Evolutionary conservation across 1,140 invertebrate genomes (phyloP), one percentile per base, ranked within the genome.

Genomic region (Ylistrum balloti): DNA sequence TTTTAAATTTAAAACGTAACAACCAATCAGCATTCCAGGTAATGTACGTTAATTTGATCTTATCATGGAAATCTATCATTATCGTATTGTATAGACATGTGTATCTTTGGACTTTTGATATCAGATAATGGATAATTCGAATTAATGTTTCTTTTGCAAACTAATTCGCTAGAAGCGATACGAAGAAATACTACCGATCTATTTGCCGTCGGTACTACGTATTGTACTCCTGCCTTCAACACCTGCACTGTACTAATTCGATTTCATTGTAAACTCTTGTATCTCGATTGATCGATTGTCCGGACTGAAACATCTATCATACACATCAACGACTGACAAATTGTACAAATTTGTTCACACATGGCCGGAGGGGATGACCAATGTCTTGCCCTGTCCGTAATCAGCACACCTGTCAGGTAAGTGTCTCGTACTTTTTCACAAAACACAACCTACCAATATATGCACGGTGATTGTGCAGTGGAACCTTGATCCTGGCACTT

Each of bases 291-390:
- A 74, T 74, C 56, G 56, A 74, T 74, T 28, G 56, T 74, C 56
- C 56, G n/a, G 1, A 17, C 56, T 74, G 56, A n/a, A 28, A 28
- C 56, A 74, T 74, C 56, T 74, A 74, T 74, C 56, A 74, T 17
- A 11, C 22, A 74, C 17, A 74, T 74, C 56, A 74, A 74, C 56
- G 56, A 74, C 56, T 74, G 56, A 74, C 56, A 74, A 74, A 74
- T 74, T 74, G 56, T 74, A 74, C 56, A 74, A 74, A 74, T 74
- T 74, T 74, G 56, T 74, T 74, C 56, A 74, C 56, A 74, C 56
- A n/a, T 74, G 22, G 56, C 56, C 56, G 56, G 22, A 74, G 56
- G 56, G 56, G 56, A 74, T 74, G 56, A 74, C 56, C 56, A 74
- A 11, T 74, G 56, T 28, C 56, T n/a, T 22, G 22, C n/a, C 56